Evolutionary conservation across 2,888 invertebrate genomes (phyloP).

Genomic region (Drosophila flavopinicola): DNA sequence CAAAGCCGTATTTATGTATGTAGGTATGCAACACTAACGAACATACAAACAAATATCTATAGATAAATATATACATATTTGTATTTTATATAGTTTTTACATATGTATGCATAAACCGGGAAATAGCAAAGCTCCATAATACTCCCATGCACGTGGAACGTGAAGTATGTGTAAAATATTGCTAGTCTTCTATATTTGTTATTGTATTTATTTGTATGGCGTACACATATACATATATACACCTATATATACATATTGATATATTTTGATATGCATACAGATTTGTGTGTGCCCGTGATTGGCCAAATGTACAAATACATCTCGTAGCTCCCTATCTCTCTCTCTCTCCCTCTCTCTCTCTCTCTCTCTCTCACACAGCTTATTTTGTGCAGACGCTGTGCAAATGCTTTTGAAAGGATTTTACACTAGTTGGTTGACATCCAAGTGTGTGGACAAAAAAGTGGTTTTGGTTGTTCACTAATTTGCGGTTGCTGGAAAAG

Average conservation of each 20-base stretch:
- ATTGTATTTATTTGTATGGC: constrained; percentile 18
- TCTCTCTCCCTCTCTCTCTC: too few species aligned
- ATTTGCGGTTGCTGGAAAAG: neutral
- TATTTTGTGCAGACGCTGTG: too few species aligned
- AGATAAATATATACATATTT: neutral
- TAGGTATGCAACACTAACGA: neutral
- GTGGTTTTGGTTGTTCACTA: neutral
- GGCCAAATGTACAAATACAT: neutral
- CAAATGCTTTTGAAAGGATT: too few species aligned
- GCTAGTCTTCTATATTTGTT: constrained; percentile 14
- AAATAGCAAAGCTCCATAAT: neutral
- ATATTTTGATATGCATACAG: neutral
- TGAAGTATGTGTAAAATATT: constrained; percentile 14
- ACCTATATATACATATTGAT: neutral
- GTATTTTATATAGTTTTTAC: neutral
- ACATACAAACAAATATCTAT: neutral
- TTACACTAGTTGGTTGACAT: too few species aligned
- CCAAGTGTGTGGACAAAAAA: too few species aligned
- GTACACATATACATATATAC: neutral
- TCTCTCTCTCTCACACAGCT: too few species aligned
- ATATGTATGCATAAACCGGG: neutral
- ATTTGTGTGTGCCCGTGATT: constrained; percentile 1
- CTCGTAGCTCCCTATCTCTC: too few species aligned
- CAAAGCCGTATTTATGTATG: constrained; percentile 19
- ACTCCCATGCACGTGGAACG: constrained; percentile 6